Percentiles rank a stretch among this genome's conserved stretches.
Conservation (phyloP, 1,140 invertebrate genomes). For the Ridgeia piscesae region DNA sequence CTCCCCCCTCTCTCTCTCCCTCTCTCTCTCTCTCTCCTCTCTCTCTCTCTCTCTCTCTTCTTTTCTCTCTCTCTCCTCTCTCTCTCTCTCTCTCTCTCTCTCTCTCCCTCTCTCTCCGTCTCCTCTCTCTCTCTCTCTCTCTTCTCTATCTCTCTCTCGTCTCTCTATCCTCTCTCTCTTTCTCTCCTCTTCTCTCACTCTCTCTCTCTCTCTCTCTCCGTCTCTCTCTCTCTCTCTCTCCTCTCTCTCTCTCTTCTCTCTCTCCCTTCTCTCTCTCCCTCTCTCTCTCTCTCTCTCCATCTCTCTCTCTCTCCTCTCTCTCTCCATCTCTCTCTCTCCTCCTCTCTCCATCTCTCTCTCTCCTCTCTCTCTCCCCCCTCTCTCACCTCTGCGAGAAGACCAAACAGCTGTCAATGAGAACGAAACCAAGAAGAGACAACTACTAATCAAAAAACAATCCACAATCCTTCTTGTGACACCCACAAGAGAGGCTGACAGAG, state of each 20-base stretch:
- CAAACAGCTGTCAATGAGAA: no score
- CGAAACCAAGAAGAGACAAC: no score
- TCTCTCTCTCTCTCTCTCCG: background rate
- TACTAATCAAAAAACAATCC: no score
- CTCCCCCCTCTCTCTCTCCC: background rate
- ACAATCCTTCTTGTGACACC: no score
- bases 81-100: background rate
- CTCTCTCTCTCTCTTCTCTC: background rate
- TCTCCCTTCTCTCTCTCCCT: background rate
- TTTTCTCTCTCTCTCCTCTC: background rate
- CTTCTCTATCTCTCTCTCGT: background rate
- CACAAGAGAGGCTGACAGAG: no score
- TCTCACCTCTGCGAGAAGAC: no score
- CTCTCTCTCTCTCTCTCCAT: background rate
- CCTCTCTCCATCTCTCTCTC: no score
- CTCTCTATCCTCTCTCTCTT: background rate
- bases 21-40: background rate
- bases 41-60: background rate
- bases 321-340: no score
- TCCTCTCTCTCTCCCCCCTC: background rate
- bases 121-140: constrained; percentile 3
- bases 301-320: background rate
- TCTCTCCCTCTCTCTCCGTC: background rate
- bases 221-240: background rate
- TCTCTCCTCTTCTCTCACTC: background rate